Conservation (phyloP, 1,140 invertebrate species). For the Drosophila pectinifera region DNA sequence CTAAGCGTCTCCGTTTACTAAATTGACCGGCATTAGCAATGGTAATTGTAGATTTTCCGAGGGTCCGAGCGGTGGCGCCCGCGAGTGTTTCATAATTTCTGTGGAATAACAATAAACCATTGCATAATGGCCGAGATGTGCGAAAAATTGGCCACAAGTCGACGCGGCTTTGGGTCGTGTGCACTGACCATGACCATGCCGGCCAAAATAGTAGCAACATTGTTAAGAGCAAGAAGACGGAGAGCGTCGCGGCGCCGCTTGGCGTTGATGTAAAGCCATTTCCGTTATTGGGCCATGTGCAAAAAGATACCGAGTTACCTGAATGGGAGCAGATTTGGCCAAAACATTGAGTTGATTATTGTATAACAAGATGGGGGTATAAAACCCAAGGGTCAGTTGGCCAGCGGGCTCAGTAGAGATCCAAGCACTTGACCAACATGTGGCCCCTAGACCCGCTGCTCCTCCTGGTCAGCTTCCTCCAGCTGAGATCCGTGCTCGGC, state of each 20-base stretch:
- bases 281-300: slow-evolving; percentile 82
- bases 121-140: slow-evolving; percentile 71
- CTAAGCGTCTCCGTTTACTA: slow-evolving; percentile 60
- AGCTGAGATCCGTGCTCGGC: slow-evolving; percentile 15
- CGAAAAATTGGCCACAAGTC: slow-evolving; percentile 74
- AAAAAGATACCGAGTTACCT: slow-evolving; percentile 50
- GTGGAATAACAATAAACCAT: slow-evolving; percentile 64
- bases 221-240: slow-evolving; percentile 22
- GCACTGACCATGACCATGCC: slow-evolving; percentile 84
- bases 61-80: slow-evolving; percentile 31
- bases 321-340: slow-evolving; percentile 57
- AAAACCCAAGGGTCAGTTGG: slow-evolving; percentile 61
- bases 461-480: slow-evolving; percentile 26
- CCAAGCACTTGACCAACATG: slow-evolving; percentile 36
- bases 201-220: slow-evolving; percentile 32
- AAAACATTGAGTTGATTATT: slow-evolving; percentile 52
- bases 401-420: slow-evolving; percentile 56
- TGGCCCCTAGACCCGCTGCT: slow-evolving; percentile 8
- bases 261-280: slow-evolving; percentile 78
- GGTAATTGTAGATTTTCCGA: slow-evolving; percentile 36
- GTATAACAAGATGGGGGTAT: slow-evolving; percentile 67
- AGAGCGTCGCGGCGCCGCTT: slow-evolving; percentile 31
- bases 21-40: slow-evolving; percentile 46
- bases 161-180: slow-evolving; percentile 54
- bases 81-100: slow-evolving; percentile 65